Base-by-base conservation (phyloP, 2,113 vertebrate species). In the Cryptomyrus ogoouensis region DNA sequence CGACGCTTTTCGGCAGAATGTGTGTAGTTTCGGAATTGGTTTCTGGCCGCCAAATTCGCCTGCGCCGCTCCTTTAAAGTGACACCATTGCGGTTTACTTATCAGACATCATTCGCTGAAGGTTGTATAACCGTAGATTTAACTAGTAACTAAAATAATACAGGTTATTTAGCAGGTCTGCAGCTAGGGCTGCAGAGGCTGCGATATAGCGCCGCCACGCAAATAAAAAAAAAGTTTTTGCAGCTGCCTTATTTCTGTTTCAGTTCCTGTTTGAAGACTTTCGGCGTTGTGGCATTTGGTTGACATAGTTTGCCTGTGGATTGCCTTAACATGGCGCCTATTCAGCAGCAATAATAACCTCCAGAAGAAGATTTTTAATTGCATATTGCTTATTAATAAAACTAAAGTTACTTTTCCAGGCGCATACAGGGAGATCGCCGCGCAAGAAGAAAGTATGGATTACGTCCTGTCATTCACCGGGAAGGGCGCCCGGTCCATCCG, bases 251-350 rank as follows among this genome's bases (percentile, higher is more conserved):
- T 93, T 93, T 91, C 80, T 89, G 3, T 92, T 91, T 93, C 56
- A 94, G 94, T 96, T 96, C 94, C 95, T 95, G 94, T 93, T 94
- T 91, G n/a, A 6, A 92, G 92, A 89, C 92, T 91, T 92, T 91
- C 90, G 31, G 85, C 53, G 15, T 52, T 21, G 27, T 83, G 52
- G 70, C 56, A 89, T 90, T 89, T 31, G 3, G 27, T 13, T 3
- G 13, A 17, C 85, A 35, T 21, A 15, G n/a, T n/a, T 27, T 35
- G 49, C 42, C 84, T 87, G 42, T 3, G n/a, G 47, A 31, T 87
- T n/a, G 47, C 47, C 49, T 35, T 53, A 35, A 53, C 85, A 56
- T 87, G 50, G 85, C 50, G 85, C 85, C 85, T 35, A 17, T 31
- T 53, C 77, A 15, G 31, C 47, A 27, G 39, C 49, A 42, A 3